Evolutionary conservation across 2,113 vertebrate genomes (phyloP), one percentile per base, ranked within the genome.

Genomic region (Heptranchias perlo): DNA sequence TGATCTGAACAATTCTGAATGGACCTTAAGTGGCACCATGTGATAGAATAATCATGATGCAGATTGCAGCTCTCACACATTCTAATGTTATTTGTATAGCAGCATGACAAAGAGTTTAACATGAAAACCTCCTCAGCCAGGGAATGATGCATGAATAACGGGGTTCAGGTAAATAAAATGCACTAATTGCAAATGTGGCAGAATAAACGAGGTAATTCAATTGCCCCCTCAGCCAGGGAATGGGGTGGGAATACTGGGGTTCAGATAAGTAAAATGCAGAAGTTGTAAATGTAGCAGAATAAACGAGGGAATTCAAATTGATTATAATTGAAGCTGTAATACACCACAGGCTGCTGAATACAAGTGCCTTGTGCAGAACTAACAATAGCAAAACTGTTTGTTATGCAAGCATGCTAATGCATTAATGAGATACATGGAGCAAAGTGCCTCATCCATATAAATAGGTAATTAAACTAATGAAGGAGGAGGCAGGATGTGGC

Each of bases 381-480:
- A 49, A 96, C 96, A 69, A 61, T 96, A 16, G 35, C 96, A 82
- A 93, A 94, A 49, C 97, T 97, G 97, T 97, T 98, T 98, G 98
- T 98, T 97, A 97, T 96, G 98, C 97, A 97, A 98, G 97, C 98
- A 97, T 98, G 98, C 98, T 98, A 98, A 98, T 97, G 97, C 97
- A 97, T 98, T 99, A 98, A 99, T 99, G 98, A 98, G 98, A 98
- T 98, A 97, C 98, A 98, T 97, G 97, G 97, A 97, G 97, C 97
- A 97, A 97, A 97, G 97, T 98, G 97, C 96, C 96, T 98, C 97
- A 98, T 98, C 98, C 98, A 98, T 98, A 98, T 98, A 99, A 98
- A 99, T 97, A 97, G 97, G 96, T 98, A 98, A 99, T 99, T 99
- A 98, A 98, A 98, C 98, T 98, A 99, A 99, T 98, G 98, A 98